Evolutionary conservation across 2,888 invertebrate genomes (phyloP).

Genomic region (Balanococcus diminutus): DNA sequence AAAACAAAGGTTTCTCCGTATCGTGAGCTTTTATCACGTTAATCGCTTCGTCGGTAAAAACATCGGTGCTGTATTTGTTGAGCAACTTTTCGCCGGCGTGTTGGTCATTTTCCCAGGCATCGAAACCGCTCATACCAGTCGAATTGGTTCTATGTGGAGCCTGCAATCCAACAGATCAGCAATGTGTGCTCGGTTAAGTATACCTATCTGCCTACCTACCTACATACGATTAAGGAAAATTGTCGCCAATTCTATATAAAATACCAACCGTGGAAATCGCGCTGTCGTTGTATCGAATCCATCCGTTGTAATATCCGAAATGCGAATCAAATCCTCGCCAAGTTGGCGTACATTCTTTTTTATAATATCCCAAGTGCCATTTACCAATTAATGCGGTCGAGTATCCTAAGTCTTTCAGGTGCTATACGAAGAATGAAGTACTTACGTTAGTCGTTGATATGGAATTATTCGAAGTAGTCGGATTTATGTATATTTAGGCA

Average conservation of each 20-base stretch:
- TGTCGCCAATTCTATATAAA: neutral
- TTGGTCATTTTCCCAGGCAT: slow-evolving; percentile 59
- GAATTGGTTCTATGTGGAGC: too few relatives aligned
- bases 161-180: too few relatives aligned
- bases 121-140: slow-evolving; percentile 40
- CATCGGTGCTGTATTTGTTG: slow-evolving; percentile 70
- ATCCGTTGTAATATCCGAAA: slow-evolving; percentile 42
- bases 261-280: neutral
- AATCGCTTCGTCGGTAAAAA: slow-evolving; percentile 71
- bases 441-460: too few relatives aligned
- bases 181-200: neutral
- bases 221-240: neutral
- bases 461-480: too few relatives aligned
- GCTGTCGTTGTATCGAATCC: slow-evolving; percentile 33
- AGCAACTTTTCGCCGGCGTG: slow-evolving; percentile 65
- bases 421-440: neutral
- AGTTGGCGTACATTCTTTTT: neutral
- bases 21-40: slow-evolving; percentile 66
- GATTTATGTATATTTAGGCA: too few relatives aligned
- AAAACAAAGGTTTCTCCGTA: slow-evolving; percentile 68
- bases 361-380: slow-evolving; percentile 41
- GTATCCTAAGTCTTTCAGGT: slow-evolving; percentile 33
- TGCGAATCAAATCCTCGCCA: slow-evolving; percentile 30
- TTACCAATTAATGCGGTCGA: neutral
- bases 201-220: too few relatives aligned